Evolutionary conservation across 1,140 invertebrate genomes (phyloP).

Genomic region (Drosophila ercepeae): DNA sequence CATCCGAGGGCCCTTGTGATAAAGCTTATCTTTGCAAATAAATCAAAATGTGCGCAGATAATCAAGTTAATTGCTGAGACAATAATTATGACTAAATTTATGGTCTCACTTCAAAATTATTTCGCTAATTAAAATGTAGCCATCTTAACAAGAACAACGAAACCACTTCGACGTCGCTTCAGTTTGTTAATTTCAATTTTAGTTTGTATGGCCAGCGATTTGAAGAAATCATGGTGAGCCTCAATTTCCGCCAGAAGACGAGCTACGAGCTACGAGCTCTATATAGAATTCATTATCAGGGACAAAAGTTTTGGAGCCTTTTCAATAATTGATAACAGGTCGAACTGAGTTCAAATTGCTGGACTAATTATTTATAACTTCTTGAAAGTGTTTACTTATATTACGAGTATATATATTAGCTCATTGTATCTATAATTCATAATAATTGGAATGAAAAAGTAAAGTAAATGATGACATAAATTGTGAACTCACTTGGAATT

Average conservation of each 20-base stretch:
- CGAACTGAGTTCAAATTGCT: slow-evolving; percentile 13
- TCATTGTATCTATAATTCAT: neutral
- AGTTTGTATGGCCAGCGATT: slow-evolving; percentile 21
- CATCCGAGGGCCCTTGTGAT: slow-evolving; percentile 34
- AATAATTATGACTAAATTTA: slow-evolving; percentile 82
- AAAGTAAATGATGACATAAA: slow-evolving; percentile 14
- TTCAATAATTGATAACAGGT: slow-evolving; percentile 16
- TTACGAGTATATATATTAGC: neutral
- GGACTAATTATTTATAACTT: slow-evolving; percentile 7
- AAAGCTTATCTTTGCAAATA: slow-evolving; percentile 63
- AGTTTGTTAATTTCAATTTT: slow-evolving; percentile 38
- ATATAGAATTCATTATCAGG: slow-evolving; percentile 29
- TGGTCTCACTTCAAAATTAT: slow-evolving; percentile 79
- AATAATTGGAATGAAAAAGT: slow-evolving; percentile 15
- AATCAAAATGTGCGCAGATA: slow-evolving; percentile 70
- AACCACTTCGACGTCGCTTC: slow-evolving; percentile 19
- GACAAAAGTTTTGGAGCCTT: slow-evolving; percentile 4
- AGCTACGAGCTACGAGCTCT: slow-evolving; percentile 14
- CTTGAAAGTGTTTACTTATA: neutral
- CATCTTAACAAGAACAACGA: slow-evolving; percentile 32
- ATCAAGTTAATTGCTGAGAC: slow-evolving; percentile 77
- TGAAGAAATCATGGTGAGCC: slow-evolving; percentile 55
- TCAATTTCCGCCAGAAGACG: slow-evolving; percentile 26
- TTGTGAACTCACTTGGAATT: slow-evolving; percentile 45
- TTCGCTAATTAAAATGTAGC: slow-evolving; percentile 79